Evolutionary conservation across 2,888 invertebrate genomes (phyloP).

Genomic region (Bruchidius siliquastri): DNA sequence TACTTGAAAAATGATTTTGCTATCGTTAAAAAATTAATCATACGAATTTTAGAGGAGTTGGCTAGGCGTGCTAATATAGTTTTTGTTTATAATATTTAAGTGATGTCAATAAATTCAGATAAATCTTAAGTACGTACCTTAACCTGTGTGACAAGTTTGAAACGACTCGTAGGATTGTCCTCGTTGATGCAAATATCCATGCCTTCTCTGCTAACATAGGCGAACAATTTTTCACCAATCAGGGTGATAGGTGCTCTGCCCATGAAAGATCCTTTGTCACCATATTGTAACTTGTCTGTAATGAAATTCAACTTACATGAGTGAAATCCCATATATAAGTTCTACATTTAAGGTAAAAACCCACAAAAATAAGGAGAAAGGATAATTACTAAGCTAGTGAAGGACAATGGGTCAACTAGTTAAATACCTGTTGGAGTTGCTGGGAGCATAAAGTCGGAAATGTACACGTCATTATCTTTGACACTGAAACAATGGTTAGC

Average conservation of each 20-base stretch:
- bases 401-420: too few relatives aligned
- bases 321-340: too few relatives aligned
- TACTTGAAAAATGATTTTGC: too few relatives aligned
- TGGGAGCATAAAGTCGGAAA: constrained; percentile 57
- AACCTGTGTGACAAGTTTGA: constrained; percentile 52
- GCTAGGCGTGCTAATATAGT: too few relatives aligned
- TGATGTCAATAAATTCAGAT: too few relatives aligned
- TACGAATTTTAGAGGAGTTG: too few relatives aligned
- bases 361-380: too few relatives aligned
- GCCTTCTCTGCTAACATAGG: constrained; percentile 52
- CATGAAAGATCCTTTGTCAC: constrained; percentile 51
- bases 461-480: constrained; percentile 57
- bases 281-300: constrained; percentile 28
- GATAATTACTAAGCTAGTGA: too few relatives aligned
- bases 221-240: constrained; percentile 37
- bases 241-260: constrained; percentile 55
- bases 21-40: too few relatives aligned
- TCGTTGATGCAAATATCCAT: constrained; percentile 55
- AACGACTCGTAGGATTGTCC: constrained; percentile 47
- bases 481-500: constrained; percentile 56
- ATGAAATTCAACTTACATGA: constrained; percentile 12
- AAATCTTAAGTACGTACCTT: constrained; percentile 43
- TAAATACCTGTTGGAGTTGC: constrained; percentile 4
- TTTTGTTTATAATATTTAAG: too few relatives aligned
- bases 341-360: too few relatives aligned